These are phyloP conservation scores for Glaucidium brasilianum DNA, from an alignment of 2,113 vertebrate genomes.

Conservation along the genomic window DNA sequence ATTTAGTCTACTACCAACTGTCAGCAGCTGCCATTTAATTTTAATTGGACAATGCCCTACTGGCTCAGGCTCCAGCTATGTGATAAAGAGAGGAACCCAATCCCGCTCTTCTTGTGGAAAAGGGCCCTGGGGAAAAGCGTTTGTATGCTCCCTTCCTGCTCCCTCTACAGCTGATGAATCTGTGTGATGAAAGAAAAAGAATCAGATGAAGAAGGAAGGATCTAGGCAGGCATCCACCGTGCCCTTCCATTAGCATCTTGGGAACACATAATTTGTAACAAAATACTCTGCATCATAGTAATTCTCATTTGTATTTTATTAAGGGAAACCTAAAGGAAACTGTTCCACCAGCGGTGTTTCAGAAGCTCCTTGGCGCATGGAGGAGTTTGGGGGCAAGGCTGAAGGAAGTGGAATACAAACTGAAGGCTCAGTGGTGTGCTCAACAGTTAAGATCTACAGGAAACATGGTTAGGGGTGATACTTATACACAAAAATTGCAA, in stretches of 20 bases:
- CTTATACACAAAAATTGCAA: not conserved
- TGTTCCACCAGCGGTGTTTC: not conserved
- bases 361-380: not conserved
- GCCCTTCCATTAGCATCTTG: not conserved
- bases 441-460: not conserved
- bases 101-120: not conserved
- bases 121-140: not conserved
- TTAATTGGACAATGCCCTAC: slow-evolving; percentile 20
- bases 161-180: not conserved
- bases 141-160: not conserved
- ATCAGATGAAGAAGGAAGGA: not conserved
- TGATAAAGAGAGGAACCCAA: slow-evolving; percentile 2
- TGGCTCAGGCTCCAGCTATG: not conserved
- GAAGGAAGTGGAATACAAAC: not conserved
- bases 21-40: slow-evolving; percentile 23
- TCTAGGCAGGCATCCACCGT: not conserved
- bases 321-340: not conserved
- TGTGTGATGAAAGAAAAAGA: not conserved
- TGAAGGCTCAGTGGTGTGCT: not conserved
- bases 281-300: not conserved
- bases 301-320: not conserved
- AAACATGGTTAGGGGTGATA: not conserved
- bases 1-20: slow-evolving; percentile 20
- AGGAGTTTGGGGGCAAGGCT: not conserved
- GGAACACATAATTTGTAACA: not conserved